phyloP scores from a whole-genome alignment of 2,113 vertebrate species.

The Formicarius rufipectus region DNA sequence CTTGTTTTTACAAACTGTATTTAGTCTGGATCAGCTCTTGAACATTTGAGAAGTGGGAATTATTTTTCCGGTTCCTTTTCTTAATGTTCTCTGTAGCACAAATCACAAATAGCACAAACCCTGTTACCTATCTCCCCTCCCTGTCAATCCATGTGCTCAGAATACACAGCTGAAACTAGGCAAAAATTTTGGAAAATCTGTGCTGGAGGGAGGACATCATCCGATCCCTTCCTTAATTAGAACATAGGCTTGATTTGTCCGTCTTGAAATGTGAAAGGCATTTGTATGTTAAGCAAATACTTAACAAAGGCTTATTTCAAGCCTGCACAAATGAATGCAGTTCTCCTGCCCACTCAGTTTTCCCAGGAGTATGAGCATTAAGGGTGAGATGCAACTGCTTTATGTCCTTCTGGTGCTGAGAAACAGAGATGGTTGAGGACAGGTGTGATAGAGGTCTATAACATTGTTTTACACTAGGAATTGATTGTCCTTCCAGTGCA shows the following conservation, averaged over 20 bases:
- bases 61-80: neutral
- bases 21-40: neutral
- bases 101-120: neutral
- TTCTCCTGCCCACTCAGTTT: neutral
- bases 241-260: neutral
- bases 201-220: neutral
- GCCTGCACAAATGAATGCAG: neutral
- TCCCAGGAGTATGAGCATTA: neutral
- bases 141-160: neutral
- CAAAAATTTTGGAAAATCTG: neutral
- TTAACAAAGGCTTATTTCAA: neutral
- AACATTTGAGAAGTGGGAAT: neutral
- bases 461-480: neutral
- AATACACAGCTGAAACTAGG: neutral
- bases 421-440: neutral
- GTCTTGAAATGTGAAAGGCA: neutral
- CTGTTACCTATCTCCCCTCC: neutral
- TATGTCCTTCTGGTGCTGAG: neutral
- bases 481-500: neutral
- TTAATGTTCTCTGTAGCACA: neutral
- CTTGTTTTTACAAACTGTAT: neutral
- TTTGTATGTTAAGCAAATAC: conserved; percentile 22
- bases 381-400: neutral
- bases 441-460: neutral
- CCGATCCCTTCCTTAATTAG: conserved; percentile 30